Evolutionary conservation across 2,113 vertebrate species (phyloP).

Genomic region (Larimichthys polyactis): DNA sequence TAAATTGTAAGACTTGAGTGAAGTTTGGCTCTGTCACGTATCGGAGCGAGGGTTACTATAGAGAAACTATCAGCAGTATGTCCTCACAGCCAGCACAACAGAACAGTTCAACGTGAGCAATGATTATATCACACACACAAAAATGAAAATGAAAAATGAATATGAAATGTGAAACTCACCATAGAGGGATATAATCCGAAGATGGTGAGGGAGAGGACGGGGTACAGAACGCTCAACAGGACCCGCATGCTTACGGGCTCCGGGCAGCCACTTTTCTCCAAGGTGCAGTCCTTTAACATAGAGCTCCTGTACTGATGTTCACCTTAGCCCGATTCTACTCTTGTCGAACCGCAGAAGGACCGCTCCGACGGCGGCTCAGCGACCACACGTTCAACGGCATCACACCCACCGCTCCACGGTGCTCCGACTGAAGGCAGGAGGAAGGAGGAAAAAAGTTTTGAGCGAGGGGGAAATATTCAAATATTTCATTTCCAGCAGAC

Average conservation of each 20-base stretch:
- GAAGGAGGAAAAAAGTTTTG: constrained; percentile 65
- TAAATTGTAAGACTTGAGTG: constrained; percentile 23
- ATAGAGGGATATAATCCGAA: constrained; percentile 91
- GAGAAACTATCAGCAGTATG: not conserved
- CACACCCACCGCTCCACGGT: constrained; percentile 58
- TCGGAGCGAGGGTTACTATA: not conserved
- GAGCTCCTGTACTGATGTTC: constrained; percentile 23
- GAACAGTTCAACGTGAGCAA: not conserved
- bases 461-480: constrained; percentile 50
- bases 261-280: constrained; percentile 78
- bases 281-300: constrained; percentile 62
- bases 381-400: constrained; percentile 59
- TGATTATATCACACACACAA: not conserved
- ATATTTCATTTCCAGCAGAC: constrained; percentile 48
- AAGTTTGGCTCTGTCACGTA: constrained; percentile 36
- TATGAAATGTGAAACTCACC: constrained; percentile 82
- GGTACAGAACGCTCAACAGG: constrained; percentile 85
- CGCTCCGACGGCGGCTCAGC: constrained; percentile 53
- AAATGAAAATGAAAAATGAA: too few relatives aligned
- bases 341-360: constrained; percentile 46
- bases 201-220: constrained; percentile 87
- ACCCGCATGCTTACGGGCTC: constrained; percentile 89
- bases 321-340: constrained; percentile 17
- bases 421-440: constrained; percentile 45
- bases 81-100: not conserved